Conservation (phyloP, 2,797 vertebrate species). For the Sebastes matsubarae region DNA sequence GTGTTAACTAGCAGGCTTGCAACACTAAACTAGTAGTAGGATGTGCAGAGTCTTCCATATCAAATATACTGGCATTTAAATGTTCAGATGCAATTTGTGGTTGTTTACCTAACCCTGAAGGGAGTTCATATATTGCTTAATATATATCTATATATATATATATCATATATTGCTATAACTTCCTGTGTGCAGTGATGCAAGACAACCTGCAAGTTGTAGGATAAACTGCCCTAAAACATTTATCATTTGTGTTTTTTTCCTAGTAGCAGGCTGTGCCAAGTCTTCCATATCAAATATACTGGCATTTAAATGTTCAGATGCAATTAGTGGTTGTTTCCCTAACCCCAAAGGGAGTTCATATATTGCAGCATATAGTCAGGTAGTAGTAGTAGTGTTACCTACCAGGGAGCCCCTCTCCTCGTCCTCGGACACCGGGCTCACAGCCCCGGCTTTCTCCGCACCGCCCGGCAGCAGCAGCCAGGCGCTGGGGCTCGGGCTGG, state of each 20-base stretch:
- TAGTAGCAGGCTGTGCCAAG: neutral
- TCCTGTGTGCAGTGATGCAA: neutral
- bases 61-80: too few species aligned
- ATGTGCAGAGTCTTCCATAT: too few species aligned
- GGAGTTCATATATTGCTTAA: too few species aligned
- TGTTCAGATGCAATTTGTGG: too few species aligned
- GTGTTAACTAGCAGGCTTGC: too few species aligned
- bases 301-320: neutral
- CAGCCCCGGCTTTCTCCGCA: slow-evolving; percentile 58
- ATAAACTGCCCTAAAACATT: neutral
- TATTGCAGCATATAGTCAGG: neutral
- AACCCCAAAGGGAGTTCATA: neutral
- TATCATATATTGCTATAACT: neutral
- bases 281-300: neutral
- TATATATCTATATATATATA: too few species aligned
- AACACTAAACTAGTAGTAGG: too few species aligned
- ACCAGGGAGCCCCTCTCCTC: slow-evolving; percentile 71
- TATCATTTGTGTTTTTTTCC: too few species aligned
- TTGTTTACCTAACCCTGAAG: too few species aligned
- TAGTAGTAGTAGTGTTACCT: slow-evolving; percentile 7
- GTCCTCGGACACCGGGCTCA: slow-evolving; percentile 76
- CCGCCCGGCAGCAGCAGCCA: slow-evolving; percentile 78
- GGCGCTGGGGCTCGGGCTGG: slow-evolving; percentile 88
- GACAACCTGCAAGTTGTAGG: too few species aligned
- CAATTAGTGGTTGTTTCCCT: neutral